These are phyloP conservation scores for Thamnophis sirtalis DNA, from an alignment of 2,113 vertebrate genomes.

Conservation along the genomic window DNA sequence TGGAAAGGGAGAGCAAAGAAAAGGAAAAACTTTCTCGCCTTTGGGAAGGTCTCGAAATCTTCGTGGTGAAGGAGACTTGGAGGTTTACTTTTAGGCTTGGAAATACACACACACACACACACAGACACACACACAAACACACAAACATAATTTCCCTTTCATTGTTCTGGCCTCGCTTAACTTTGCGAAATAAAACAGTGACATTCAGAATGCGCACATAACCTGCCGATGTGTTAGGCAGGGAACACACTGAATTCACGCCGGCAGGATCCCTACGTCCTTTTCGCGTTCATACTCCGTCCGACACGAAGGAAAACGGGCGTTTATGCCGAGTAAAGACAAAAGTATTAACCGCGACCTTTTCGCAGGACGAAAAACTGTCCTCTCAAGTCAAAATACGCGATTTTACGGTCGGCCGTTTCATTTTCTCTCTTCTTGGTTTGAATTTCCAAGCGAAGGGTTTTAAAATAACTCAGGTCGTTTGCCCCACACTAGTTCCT, in stretches of 20 bases:
- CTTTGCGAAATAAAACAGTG: background rate
- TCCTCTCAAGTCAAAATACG: background rate
- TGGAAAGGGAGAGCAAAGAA: background rate
- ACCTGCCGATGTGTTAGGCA: background rate
- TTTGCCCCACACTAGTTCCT: background rate
- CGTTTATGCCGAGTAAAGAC: background rate
- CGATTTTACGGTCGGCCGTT: background rate
- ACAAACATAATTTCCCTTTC: background rate
- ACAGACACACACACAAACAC: background rate
- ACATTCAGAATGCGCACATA: background rate
- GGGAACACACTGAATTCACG: background rate
- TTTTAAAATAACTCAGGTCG: background rate
- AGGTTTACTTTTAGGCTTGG: background rate
- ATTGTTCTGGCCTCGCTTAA: background rate
- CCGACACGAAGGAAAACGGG: background rate
- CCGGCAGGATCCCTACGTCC: background rate
- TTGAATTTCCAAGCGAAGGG: background rate
- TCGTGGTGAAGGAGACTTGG: background rate
- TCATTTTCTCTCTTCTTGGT: too few species aligned
- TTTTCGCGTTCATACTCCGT: background rate
- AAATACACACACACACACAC: background rate
- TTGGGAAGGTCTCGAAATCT: background rate
- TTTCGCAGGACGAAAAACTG: background rate
- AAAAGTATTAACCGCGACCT: background rate
- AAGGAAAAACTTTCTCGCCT: background rate